Base-by-base conservation (phyloP, 2,113 vertebrate species). In the Clarias gariepinus region DNA sequence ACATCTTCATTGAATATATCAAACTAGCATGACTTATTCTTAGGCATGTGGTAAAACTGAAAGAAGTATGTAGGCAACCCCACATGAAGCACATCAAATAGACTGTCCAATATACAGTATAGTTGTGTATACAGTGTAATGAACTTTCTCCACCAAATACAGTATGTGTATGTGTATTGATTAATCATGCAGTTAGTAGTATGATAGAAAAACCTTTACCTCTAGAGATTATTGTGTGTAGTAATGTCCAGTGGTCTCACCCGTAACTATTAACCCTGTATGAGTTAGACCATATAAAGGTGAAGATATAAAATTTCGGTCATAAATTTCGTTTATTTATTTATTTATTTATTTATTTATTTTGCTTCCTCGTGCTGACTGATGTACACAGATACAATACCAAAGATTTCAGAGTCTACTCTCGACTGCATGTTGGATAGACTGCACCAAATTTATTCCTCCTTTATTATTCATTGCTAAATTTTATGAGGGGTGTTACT, bases 11-110 rank as follows among this genome's bases (percentile, higher is more conserved):
- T 52, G 88, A 94, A 94, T 92, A 93, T 89, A 86, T 91, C 25
- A 36, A 87, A 58, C 57, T 89, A 91, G 91, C 91, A 92, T 58
- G 90, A 88, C 90, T 57, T 90, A 90, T 90, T 93, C 94, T 93
- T 94, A 94, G 93, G 92, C 85, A 16, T 85, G 81, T 76, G 91
- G 90, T 93, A 91, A 94, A 94, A 94, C 90, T 93, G 89, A 93
- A 92, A 90, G 89, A 91, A 92, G 88, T 91, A 81, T 84, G 66
- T 16, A 12, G 84, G 90, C 89, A 91, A 91, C 91, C 88, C 91
- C 87, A 88, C 83, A 85, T 53, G 8, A 47, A 33, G 63, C 66
- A 76, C 60, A 82, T 64, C 81, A 77, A 69, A 88, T 23, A 53
- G 41, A n/a, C 23, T 77, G 12, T 41, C 74, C 47, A 77, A 53